Evolutionary conservation across 2,797 vertebrate genomes (phyloP), one percentile per base, ranked within the genome.

Genomic region (Sus cebifrons): DNA sequence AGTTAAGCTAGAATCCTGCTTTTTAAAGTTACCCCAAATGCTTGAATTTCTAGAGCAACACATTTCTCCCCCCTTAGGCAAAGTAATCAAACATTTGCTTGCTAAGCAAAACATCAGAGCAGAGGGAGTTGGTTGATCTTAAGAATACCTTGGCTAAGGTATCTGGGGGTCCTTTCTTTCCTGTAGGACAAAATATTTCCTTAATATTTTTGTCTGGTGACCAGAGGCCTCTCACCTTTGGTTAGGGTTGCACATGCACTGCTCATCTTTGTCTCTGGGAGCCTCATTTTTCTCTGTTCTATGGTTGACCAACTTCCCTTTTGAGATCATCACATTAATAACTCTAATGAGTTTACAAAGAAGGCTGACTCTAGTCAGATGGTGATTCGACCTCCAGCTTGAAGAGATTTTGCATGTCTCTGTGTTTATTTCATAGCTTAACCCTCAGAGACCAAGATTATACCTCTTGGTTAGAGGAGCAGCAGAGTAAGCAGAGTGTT

Each of bases 241-340:
- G 23, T 65, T 94, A 32, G 21, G 18, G 5, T 16, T 91, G 15
- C n/a, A 21, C 1, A 44, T 0, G 8, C 6, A 7, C 5, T 25
- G 11, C 11, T 56, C 44, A 18, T 14, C 21, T 86, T 86, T 44
- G 3, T 89, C 70, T 91, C 67, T 75, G 75, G 54, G 21, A 85
- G 27, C 10, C 54, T 93, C 36, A 60, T 79, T 95, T 95, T 89
- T 5, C 49, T 85, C 67, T 94, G 91, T 94, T 94, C 78, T 64
- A 86, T 52, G 52, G 40, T 78, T 96, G 84, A 89, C 67, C 49
- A 79, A 40, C 25, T 93, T 7, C 21, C 65, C 58, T 94, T 91
- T 86, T 68, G 40, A 96, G 79, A 89, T 32, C 23, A 89, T n/a
- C 84, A 70, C 27, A 84, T 96, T 77, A 89, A 75, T 95, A 89